Base-by-base conservation (phyloP, 2,113 vertebrate genomes). In the Rhadina sibilatrix region DNA sequence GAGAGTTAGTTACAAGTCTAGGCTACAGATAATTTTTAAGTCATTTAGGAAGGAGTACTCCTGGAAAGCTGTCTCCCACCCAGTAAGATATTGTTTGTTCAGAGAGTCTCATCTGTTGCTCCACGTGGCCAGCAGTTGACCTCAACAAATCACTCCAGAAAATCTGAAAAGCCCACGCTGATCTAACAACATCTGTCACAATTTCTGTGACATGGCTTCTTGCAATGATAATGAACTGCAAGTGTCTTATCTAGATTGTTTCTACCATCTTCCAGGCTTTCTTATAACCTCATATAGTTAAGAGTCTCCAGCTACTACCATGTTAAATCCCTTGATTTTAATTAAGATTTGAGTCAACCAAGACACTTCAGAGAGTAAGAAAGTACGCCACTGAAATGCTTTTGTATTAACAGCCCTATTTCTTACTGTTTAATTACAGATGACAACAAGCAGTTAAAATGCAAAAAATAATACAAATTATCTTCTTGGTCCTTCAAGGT, bases 141-240 rank as follows among this genome's bases (percentile, higher is more conserved):
- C 82, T 88, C 83, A 88, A 57, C 80, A 77, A 90, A 95, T 88
- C 63, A 88, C 50, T 42, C 25, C 71, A 90, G 57, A 86, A 89
- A 95, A 95, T 82, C 86, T 90, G 83, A 88, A 92, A 90, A 94
- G 79, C 85, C 71, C 72, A 15, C 0, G 6, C 63, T 86, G 92
- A 95, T 77, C 66, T 82, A 93, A 75, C 37, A 92, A 76, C 81
- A 95, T 90, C 92, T 93, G 95, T 80, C 94, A 94, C 92, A 65
- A 90, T 53, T 71, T 93, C 85, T 94, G 69, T 21, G 53, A 75
- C 21, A 25, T 0, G 5, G 69, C 75, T 83, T 52, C 76, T 50
- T 65, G 35, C 63, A 82, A 60, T 10, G 38, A 79, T 18, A 22
- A 84, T 11, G 60, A 96, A 46, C 75, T 83, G 33, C 78, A 78